Evolutionary conservation across 2,888 invertebrate genomes (phyloP), one percentile per base, ranked within the genome.

Genomic region (Melanophora roralis): DNA sequence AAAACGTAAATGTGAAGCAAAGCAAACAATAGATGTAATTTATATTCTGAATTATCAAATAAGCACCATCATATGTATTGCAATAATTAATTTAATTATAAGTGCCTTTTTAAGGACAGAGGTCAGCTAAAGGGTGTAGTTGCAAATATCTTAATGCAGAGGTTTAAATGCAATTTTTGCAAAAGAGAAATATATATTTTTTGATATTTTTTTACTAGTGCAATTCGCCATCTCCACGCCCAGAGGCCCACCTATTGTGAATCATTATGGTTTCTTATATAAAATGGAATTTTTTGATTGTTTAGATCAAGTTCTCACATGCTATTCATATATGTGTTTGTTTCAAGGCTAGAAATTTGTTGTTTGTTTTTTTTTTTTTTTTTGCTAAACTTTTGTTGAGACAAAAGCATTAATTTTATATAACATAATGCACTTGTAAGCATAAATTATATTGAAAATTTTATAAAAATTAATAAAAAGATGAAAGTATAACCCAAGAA

Each of bases 361-460:
- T 16, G 9, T 16, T 47, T 53, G 16, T 64, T 21, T 1, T 19
- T 16, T 9, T 11, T 43, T 55, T 34, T 55, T 21, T 59, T 3
- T 16, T 36, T n/a, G 7, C 36, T 49, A 36, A 11, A 27, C 3
- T 27, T 5, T 27, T 27, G 27, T 27, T 27, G 27, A 27, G 27
- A 60, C 47, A 64, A 64, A 60, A 60, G 36, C 43, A 36, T 11
- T 36, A 12, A n/a, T 32, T 55, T 34, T 19, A 40, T 40, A 55
- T n/a, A 27, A 51, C 40, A 47, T 55, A 59, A 62, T 71, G 60
- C 53, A 38, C 27, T 69, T 32, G 64, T 27, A 74, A 72, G 59
- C 80, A 76, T 76, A 76, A 80, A 76, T 76, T 72, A 76, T 72
- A 6, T 51, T 19, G 23, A 62, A 51, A 36, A 53, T 21, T 27